These are phyloP conservation scores for Chloroceryle inda DNA, from an alignment of 2,797 vertebrate genomes.

Conservation along the genomic window DNA sequence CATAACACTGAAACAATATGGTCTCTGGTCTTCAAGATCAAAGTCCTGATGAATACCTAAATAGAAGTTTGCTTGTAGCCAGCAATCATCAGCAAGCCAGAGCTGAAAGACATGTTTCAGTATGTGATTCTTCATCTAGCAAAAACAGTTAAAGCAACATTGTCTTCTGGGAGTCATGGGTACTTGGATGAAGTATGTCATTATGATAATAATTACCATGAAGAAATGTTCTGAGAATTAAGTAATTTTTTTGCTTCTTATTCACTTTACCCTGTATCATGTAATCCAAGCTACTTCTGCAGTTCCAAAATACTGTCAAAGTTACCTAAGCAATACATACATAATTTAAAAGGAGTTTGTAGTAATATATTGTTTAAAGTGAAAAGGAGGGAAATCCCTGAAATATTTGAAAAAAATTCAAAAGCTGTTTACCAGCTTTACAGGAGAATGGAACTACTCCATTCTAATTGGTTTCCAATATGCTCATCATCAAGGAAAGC, in stretches of 20 bases:
- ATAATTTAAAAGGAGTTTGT: neutral
- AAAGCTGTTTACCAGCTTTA: neutral
- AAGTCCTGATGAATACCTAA: conserved; percentile 89
- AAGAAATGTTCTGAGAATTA: neutral
- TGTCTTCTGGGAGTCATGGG: neutral
- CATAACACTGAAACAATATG: conserved; percentile 91
- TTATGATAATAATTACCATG: neutral
- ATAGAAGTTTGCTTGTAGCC: conserved; percentile 90
- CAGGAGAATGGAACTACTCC: neutral
- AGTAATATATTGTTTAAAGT: neutral
- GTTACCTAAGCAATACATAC: neutral
- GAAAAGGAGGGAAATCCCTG: neutral
- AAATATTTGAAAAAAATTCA: neutral
- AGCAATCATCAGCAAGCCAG: conserved; percentile 91
- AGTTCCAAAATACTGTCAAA: neutral
- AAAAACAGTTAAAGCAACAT: neutral
- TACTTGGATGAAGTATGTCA: neutral
- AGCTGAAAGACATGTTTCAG: conserved; percentile 84
- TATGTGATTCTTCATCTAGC: conserved; percentile 48
- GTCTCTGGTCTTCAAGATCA: conserved; percentile 85
- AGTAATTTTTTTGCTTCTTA: neutral
- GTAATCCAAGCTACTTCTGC: neutral
- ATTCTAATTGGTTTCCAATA: neutral
- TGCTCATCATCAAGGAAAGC: neutral
- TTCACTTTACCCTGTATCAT: neutral